Percentiles rank a stretch among this genome's conserved stretches.
Evolutionary conservation across 1,140 invertebrate genomes (phyloP).

Genomic region (Octopus sinensis): DNA sequence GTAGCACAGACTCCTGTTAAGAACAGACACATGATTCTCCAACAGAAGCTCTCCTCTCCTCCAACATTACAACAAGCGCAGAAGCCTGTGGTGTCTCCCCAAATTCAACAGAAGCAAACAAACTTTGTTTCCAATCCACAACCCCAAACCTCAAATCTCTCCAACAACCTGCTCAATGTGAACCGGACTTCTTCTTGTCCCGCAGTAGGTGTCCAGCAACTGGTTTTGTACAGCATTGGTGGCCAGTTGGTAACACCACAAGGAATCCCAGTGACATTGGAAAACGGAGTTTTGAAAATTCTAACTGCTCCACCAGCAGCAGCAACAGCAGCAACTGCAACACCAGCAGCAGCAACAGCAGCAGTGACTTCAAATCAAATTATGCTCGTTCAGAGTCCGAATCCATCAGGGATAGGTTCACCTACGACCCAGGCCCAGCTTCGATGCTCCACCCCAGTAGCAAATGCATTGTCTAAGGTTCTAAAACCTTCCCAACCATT

Average conservation of each 20-base stretch:
- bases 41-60: background rate
- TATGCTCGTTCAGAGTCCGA: background rate
- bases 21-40: background rate
- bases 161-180: background rate
- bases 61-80: background rate
- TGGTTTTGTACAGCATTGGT: slow-evolving; percentile 31
- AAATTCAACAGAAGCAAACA: background rate
- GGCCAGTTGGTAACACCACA: slow-evolving; percentile 35
- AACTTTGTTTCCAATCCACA: background rate
- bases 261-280: slow-evolving; percentile 35
- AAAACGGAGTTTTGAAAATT: slow-evolving; percentile 35
- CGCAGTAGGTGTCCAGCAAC: slow-evolving; percentile 15
- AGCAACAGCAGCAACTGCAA: no score
- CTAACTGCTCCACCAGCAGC: slow-evolving; percentile 16
- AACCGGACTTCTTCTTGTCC: background rate
- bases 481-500: background rate
- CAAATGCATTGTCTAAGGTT: background rate
- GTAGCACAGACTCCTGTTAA: background rate
- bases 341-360: no score
- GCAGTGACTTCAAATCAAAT: background rate
- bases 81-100: background rate
- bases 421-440: background rate
- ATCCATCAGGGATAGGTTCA: background rate
- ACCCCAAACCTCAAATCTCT: background rate
- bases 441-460: background rate